phyloP scores from a whole-genome alignment of 1,140 invertebrate species.

The Zaprionus nigranus region DNA sequence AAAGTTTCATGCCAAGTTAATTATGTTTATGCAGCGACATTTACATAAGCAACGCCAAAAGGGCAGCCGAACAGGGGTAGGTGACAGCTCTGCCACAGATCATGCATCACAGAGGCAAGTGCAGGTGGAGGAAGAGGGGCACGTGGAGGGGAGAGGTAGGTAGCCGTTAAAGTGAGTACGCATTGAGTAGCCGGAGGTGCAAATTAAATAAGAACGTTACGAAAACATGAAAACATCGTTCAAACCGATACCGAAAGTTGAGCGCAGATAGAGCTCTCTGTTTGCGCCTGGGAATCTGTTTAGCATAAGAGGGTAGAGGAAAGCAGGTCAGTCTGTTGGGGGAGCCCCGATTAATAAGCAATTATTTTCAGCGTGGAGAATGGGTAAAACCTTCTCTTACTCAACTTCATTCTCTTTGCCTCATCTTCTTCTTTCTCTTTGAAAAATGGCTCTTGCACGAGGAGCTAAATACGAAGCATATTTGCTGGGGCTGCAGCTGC shows the following conservation, averaged over 20 bases:
- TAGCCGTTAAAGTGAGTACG: conserved; percentile 15
- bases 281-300: conserved; percentile 5
- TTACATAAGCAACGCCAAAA: conserved; percentile 71
- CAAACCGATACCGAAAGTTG: conserved; percentile 20
- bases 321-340: neutral
- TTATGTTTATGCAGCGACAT: conserved; percentile 74
- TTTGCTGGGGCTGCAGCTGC: conserved; percentile 45
- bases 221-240: conserved; percentile 61
- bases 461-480: conserved; percentile 68
- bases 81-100: conserved; percentile 17
- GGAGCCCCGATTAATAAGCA: neutral
- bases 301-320: conserved; percentile 37
- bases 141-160: neutral
- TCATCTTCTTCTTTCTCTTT: neutral
- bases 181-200: conserved; percentile 73
- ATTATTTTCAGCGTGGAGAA: neutral
- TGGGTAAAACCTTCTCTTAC: neutral
- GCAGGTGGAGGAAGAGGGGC: conserved; percentile 17
- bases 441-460: conserved; percentile 50
- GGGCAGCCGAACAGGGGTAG: conserved; percentile 28
- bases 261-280: conserved; percentile 32
- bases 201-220: conserved; percentile 77
- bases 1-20: conserved; percentile 71
- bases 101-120: conserved; percentile 44
- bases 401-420: neutral